These are phyloP conservation scores for Callospermophilus lateralis DNA, from an alignment of 2,113 vertebrate species.

Conservation along the genomic window DNA sequence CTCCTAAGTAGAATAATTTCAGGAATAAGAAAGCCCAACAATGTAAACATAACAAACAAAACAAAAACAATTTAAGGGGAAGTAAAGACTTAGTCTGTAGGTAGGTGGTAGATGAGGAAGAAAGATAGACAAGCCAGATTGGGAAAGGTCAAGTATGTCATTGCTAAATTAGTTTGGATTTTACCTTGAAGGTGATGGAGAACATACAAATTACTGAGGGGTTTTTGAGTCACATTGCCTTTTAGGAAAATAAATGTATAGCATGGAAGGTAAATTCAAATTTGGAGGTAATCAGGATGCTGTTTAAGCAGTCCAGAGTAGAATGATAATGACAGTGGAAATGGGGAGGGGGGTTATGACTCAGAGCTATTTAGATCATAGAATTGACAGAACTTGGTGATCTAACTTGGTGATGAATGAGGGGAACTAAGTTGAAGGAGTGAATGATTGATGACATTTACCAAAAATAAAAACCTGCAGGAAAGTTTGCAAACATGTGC, in stretches of 20 bases:
- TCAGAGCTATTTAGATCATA: not conserved
- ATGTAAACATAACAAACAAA: not conserved
- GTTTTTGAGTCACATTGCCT: slow-evolving; percentile 24
- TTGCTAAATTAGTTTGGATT: slow-evolving; percentile 44
- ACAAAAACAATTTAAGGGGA: not conserved
- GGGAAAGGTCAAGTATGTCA: not conserved
- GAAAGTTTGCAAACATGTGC: slow-evolving; percentile 25
- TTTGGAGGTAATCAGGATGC: not conserved
- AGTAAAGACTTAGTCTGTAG: not conserved
- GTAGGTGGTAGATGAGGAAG: not conserved
- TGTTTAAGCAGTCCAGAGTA: not conserved
- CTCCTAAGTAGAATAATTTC: not conserved
- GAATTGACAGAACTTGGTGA: not conserved
- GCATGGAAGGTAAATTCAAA: not conserved
- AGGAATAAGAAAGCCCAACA: not conserved
- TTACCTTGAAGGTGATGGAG: slow-evolving; percentile 54
- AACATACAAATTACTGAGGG: slow-evolving; percentile 12
- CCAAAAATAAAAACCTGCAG: slow-evolving; percentile 27
- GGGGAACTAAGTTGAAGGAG: not conserved
- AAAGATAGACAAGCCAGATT: not conserved
- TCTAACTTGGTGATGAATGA: not conserved
- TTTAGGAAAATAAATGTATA: slow-evolving; percentile 11
- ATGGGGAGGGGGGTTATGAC: not conserved
- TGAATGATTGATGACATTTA: slow-evolving; percentile 37
- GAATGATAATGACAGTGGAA: not conserved